phyloP scores from a whole-genome alignment of 2,888 invertebrate species.

The Lapara coniferarum region DNA sequence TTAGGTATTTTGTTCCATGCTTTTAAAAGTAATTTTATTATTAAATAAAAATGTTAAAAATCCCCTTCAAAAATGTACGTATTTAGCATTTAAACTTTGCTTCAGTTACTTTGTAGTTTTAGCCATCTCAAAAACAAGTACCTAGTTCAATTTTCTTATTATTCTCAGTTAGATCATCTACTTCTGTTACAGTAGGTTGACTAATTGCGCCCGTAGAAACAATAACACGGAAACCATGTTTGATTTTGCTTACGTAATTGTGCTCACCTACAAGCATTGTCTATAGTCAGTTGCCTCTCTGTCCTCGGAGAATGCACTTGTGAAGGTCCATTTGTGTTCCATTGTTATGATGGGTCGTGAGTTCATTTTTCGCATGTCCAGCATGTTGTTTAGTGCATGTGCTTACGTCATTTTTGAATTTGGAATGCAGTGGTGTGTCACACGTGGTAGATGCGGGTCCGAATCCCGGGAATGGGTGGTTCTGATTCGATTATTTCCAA shows the following conservation, averaged over 20 bases:
- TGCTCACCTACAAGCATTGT: conserved; percentile 13
- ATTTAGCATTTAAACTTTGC: too few species aligned
- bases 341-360: conserved; percentile 54
- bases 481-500: neutral
- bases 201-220: neutral
- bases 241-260: conserved; percentile 24
- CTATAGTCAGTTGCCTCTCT: conserved; percentile 40
- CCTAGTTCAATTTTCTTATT: neutral
- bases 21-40: too few species aligned
- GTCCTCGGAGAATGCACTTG: conserved; percentile 35
- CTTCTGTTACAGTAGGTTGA: conserved; percentile 7
- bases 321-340: conserved; percentile 28
- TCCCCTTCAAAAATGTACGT: too few species aligned
- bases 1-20: neutral
- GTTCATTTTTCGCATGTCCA: conserved; percentile 39
- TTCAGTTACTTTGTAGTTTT: too few species aligned
- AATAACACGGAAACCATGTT: conserved; percentile 21
- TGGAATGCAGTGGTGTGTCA: conserved; percentile 10
- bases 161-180: neutral
- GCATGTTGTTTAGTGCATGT: conserved; percentile 18
- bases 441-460: neutral
- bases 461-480: neutral
- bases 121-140: too few species aligned
- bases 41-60: too few species aligned
- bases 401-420: conserved; percentile 21